Conservation (phyloP, 2,113 vertebrate species). For the Hoplias malabaricus region DNA sequence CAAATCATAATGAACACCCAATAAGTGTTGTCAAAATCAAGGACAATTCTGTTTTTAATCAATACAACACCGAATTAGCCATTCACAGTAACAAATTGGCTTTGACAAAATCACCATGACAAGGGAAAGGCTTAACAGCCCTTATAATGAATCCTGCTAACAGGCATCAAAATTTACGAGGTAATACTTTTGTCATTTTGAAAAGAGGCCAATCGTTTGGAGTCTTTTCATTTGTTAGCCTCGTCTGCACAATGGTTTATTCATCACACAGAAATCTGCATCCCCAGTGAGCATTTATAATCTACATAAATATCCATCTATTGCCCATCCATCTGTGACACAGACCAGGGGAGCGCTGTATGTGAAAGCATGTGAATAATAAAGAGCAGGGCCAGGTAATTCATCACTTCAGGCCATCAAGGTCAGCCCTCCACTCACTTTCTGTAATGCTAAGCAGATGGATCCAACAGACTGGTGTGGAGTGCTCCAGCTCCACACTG, state of each 20-base stretch:
- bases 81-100: background rate
- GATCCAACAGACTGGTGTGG: constrained; percentile 35
- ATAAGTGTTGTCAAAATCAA: background rate
- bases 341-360: constrained; percentile 15
- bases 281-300: background rate
- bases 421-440: constrained; percentile 39
- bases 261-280: background rate
- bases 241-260: background rate
- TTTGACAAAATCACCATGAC: background rate
- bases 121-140: background rate
- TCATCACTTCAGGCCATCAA: constrained; percentile 24
- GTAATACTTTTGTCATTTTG: background rate
- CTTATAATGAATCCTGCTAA: background rate
- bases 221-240: background rate
- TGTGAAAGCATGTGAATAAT: constrained; percentile 18
- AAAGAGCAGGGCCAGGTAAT: constrained; percentile 32
- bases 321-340: constrained; percentile 18
- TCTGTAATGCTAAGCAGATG: constrained; percentile 28
- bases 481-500: background rate
- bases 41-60: background rate
- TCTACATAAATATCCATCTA: constrained; percentile 31
- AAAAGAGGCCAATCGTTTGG: background rate
- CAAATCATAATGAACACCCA: background rate
- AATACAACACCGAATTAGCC: background rate
- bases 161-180: background rate